Evolutionary conservation across 1,140 invertebrate genomes (phyloP), one percentile per base, ranked within the genome.

Genomic region (Lepidurus arcticus): DNA sequence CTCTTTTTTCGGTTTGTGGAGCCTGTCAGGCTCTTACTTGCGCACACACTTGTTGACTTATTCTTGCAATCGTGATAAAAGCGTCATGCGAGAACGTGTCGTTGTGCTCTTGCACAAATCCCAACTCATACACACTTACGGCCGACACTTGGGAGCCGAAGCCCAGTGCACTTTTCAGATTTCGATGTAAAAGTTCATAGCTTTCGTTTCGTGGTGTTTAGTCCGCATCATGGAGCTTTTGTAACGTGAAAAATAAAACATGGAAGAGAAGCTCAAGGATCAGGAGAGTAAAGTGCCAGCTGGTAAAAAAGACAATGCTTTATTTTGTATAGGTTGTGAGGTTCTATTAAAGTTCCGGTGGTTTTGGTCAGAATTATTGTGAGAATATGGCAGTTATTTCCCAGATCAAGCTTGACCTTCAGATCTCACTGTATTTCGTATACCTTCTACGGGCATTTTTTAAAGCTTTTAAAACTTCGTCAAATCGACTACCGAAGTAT

Each of bases 11-110:
- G 16, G 13, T 21, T 0, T 65, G 53, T 65, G 13, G 53, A 65
- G 53, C 53, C 16, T 34, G 34, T 16, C 16, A 65, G 53, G 53
- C 53, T 65, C 53, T 16, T 34, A 65, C 16, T 65, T 65, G 53
- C 53, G 21, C 13, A 65, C 13, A 65, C 13, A 65, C 13, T 65
- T 65, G 16, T 65, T 65, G 53, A 65, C 53, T 13, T 65, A 65
- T 65, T 65, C 53, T 65, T 65, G 21, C 53, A 65, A 65, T 65
- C 53, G 53, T 16, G 16, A 65, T 7, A 65, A 65, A 65, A 65
- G 53, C 13, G 53, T 65, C 53, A 65, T 65, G 53, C 21, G 53
- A 65, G 53, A 65, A 65, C 53, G 53, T 65, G 53, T 21, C 53
- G 53, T 65, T 65, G 16, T 65, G 21, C 53, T 65, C 53, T 65